Evolutionary conservation across 2,113 vertebrate genomes (phyloP).

Genomic region (Dipodomys stephensi): DNA sequence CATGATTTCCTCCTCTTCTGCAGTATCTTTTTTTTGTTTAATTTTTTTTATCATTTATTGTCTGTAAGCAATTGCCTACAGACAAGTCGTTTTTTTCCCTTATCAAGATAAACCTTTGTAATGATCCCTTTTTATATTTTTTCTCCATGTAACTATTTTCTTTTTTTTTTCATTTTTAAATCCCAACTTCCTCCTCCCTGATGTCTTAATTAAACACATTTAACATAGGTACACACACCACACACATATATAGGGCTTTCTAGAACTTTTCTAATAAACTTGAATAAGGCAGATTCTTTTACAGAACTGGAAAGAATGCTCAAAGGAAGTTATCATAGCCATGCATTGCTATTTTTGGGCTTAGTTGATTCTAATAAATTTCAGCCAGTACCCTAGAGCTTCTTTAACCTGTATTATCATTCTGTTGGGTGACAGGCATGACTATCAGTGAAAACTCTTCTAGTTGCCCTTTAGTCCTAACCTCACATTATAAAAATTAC

Average conservation of each 20-base stretch:
- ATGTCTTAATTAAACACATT: neutral
- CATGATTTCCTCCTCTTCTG: neutral
- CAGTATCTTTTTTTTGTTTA: neutral
- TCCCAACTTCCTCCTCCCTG: neutral
- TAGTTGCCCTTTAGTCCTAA: neutral
- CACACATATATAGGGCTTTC: neutral
- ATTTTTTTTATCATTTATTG: slow-evolving; percentile 31
- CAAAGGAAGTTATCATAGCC: slow-evolving; percentile 12
- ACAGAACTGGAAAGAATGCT: neutral
- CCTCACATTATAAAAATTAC: neutral
- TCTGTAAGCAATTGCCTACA: neutral
- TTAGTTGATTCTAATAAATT: slow-evolving; percentile 24
- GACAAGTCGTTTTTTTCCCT: neutral
- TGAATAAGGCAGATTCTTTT: neutral
- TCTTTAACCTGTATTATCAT: neutral
- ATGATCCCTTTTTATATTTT: neutral
- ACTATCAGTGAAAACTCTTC: neutral
- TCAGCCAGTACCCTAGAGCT: neutral
- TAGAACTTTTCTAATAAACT: slow-evolving; percentile 15
- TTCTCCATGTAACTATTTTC: neutral
- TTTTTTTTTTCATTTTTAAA: slow-evolving; percentile 33
- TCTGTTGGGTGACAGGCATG: slow-evolving; percentile 18
- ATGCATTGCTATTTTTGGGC: slow-evolving; percentile 11
- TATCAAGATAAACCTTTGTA: slow-evolving; percentile 35
- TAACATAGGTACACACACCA: neutral